Percentiles rank a stretch among this genome's conserved stretches.
Evolutionary conservation across 35 echinoderm and acorn worm species (phyloP).

Genomic region (Ophioderma brevispina): DNA sequence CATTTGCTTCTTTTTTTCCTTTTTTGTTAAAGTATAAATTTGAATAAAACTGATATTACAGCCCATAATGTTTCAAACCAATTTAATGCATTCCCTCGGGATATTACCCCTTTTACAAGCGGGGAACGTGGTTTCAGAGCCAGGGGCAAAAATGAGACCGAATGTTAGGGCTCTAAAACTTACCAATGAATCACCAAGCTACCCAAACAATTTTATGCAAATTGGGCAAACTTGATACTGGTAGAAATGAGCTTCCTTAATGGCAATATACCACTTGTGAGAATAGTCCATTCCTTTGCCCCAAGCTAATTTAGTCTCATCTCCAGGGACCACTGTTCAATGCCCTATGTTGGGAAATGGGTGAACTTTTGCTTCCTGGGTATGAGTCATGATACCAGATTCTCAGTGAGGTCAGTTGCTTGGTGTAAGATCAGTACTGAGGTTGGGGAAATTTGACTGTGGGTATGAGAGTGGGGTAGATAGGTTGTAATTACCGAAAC

Average conservation of each 20-base stretch:
- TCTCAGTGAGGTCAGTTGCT: too few relatives aligned
- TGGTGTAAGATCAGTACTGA: too few relatives aligned
- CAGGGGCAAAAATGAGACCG: not conserved
- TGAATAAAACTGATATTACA: too few relatives aligned
- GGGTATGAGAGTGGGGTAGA: not conserved
- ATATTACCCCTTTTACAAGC: not conserved
- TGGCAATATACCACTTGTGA: not conserved
- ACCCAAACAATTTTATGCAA: not conserved
- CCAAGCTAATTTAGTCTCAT: not conserved
- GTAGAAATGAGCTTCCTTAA: not conserved
- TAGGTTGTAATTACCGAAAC: slow-evolving; percentile 3
- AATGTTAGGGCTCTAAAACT: not conserved
- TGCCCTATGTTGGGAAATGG: not conserved
- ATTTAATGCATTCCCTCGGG: not conserved
- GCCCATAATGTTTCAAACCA: too few relatives aligned
- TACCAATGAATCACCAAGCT: not conserved
- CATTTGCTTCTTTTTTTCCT: too few relatives aligned
- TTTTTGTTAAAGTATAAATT: not conserved
- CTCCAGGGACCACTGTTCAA: not conserved
- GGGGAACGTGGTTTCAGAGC: not conserved
- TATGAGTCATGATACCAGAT: too few relatives aligned
- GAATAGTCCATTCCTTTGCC: not conserved
- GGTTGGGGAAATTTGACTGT: not conserved
- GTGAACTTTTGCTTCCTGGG: too few relatives aligned
- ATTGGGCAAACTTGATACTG: not conserved